A percentile compares a stretch with the other conserved stretches of the same genome.
Evolutionary conservation across 37 sponge, comb jelly and placozoan species (phyloP).

Genomic region (Haliclona indistincta): DNA sequence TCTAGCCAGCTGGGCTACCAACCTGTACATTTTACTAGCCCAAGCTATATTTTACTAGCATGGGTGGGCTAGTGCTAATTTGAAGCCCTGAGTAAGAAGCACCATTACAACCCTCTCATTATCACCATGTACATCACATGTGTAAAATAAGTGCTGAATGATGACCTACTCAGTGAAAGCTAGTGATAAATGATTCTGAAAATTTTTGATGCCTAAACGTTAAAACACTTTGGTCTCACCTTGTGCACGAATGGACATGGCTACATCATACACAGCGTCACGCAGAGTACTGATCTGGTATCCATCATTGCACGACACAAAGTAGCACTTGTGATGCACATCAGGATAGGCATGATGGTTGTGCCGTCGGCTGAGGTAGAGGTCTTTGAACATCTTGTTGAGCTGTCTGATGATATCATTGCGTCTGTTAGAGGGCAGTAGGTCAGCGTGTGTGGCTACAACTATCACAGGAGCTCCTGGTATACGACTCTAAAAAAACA

Average conservation of each 20-base stretch:
- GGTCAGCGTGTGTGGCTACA: conserved; percentile 79
- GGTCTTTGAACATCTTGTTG: conserved; percentile 19
- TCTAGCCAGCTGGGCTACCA: too few relatives aligned
- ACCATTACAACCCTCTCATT: too few relatives aligned
- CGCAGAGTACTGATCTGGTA: conserved; percentile 43
- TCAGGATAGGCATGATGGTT: conserved; percentile 26
- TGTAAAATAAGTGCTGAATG: too few relatives aligned
- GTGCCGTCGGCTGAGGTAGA: conserved; percentile 32
- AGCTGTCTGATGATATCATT: conserved; percentile 10
- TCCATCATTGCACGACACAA: conserved; percentile 45
- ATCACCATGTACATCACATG: too few relatives aligned
- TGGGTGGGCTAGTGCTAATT: too few relatives aligned
- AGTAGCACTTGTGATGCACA: conserved; percentile 5
- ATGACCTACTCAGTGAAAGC: too few relatives aligned
- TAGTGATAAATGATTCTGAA: too few relatives aligned
- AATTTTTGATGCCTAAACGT: too few relatives aligned
- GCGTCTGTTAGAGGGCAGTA: conserved; percentile 2
- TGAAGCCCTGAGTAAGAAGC: too few relatives aligned
- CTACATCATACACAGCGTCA: conserved; percentile 62
- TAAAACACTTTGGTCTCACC: conserved; percentile 19
- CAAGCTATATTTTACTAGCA: too few relatives aligned
- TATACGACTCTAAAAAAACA: conserved; percentile 47
- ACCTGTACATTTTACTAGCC: too few relatives aligned
- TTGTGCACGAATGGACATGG: conserved; percentile 34
- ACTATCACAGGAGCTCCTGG: conserved; percentile 71